A percentile compares a stretch with the other conserved stretches of the same genome.
Conservation (phyloP, 64 coral and sea anemone species). For the Montipora sp. region DNA sequence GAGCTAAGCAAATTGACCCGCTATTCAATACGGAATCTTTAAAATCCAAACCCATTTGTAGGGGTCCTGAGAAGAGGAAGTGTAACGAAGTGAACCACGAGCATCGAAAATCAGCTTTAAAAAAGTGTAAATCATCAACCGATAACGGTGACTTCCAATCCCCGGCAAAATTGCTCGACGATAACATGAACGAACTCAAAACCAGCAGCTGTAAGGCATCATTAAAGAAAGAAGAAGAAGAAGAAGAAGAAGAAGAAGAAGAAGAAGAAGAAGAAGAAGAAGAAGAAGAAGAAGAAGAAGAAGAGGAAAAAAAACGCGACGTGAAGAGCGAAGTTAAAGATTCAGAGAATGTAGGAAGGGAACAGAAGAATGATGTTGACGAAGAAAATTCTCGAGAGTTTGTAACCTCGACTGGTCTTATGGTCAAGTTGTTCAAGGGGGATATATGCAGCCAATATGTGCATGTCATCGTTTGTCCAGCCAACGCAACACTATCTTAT, state of each 20-base stretch:
- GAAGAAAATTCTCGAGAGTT: background rate
- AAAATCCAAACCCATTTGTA: background rate
- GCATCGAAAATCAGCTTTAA: too few relatives aligned
- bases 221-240: background rate
- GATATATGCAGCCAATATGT: background rate
- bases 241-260: too few relatives aligned
- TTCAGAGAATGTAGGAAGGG: background rate
- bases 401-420: background rate
- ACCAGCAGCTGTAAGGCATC: background rate
- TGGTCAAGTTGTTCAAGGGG: background rate
- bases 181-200: background rate
- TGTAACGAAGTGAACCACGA: background rate
- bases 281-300: too few relatives aligned
- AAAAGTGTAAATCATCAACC: background rate
- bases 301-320: background rate
- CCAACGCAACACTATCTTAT: slow-evolving; percentile 1
- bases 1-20: too few relatives aligned
- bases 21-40: background rate
- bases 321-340: background rate
- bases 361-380: background rate
- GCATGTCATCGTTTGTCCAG: slow-evolving; percentile 10
- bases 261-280: background rate
- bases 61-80: background rate
- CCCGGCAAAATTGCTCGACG: background rate
- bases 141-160: background rate